Conservation (phyloP, 1,140 invertebrate genomes). For the Hylyphantes graminicola region DNA sequence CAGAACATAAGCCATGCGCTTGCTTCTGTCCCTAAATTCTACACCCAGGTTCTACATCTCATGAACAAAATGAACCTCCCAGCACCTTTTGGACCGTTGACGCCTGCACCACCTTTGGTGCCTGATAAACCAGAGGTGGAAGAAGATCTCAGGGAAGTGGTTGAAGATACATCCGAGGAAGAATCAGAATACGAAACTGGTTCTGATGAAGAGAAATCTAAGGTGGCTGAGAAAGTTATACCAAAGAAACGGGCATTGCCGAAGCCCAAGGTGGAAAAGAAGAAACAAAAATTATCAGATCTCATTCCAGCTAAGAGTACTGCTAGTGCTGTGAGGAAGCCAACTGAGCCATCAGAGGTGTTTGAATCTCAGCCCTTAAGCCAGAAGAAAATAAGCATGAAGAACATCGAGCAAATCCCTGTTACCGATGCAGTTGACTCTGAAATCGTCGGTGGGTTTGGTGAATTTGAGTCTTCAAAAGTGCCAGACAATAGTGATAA, state of each 20-base stretch:
- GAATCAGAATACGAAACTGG: slow-evolving; percentile 88
- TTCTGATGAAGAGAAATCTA: slow-evolving; percentile 67
- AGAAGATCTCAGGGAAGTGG: slow-evolving; percentile 60
- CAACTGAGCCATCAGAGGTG: slow-evolving; percentile 54
- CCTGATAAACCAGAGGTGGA: slow-evolving; percentile 62
- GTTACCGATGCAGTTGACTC: not conserved
- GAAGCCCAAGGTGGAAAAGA: slow-evolving; percentile 34
- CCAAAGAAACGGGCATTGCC: not conserved
- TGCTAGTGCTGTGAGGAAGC: not conserved
- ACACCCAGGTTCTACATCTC: slow-evolving; percentile 85
- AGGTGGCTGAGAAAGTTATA: slow-evolving; percentile 4
- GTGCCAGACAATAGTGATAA: slow-evolving; percentile 66
- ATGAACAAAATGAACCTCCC: slow-evolving; percentile 96
- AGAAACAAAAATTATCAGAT: slow-evolving; percentile 9
- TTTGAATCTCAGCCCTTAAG: slow-evolving; percentile 38
- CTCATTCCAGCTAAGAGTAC: not conserved
- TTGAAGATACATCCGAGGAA: slow-evolving; percentile 65
- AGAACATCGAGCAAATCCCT: slow-evolving; percentile 46
- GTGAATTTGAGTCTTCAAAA: slow-evolving; percentile 46
- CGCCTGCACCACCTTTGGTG: slow-evolving; percentile 53
- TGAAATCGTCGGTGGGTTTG: slow-evolving; percentile 41
- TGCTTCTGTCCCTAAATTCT: slow-evolving; percentile 81
- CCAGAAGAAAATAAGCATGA: slow-evolving; percentile 55
- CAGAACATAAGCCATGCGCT: slow-evolving; percentile 83
- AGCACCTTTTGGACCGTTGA: slow-evolving; percentile 78